Evolutionary conservation across 2,797 vertebrate species (phyloP), one percentile per base, ranked within the genome.

Genomic region (Harpagifer antarcticus): DNA sequence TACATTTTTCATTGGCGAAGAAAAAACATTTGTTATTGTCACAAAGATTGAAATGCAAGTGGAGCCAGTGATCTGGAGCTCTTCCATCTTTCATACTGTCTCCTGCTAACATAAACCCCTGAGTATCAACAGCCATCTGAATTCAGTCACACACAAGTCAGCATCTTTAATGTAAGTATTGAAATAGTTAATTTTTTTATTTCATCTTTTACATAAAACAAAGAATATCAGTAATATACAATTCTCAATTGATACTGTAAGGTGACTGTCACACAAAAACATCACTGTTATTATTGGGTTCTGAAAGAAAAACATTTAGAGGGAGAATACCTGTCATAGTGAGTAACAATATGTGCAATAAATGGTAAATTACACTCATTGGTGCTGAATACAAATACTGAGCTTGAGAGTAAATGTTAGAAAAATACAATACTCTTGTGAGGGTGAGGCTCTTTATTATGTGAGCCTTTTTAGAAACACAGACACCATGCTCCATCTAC

Each of bases 401-500:
- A 78, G 79, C 63, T 67, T 85, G 12, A 20, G 83, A 88, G 80
- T 89, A 81, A 87, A 88, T 85, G 84, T 86, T 90, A 93, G 68
- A 93, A 93, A 94, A 93, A 92, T 91, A 93, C 90, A 87, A 89
- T 86, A 85, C 85, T 89, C 84, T 79, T 68, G 79, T 85, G 79
- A 91, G 74, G 78, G 84, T 74, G 71, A 78, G 12, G 68, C 81
- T 87, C 78, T 66, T 79, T 20, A 15, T 74, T 60, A 66, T 59
- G 50, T 58, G 78, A 86, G 83, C 74, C 55, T 11, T 78, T 74
- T 87, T 74, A 78, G 77, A 86, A 87, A 81, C 80, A 84, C 81
- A 88, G 79, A 85, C 74, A 20, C 72, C 86, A 76, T 84, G 87
- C 86, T 91, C 87, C 86, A 76, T 78, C 88, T 79, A 89, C 91